A percentile compares a stretch with the other conserved stretches of the same genome.
Evolutionary conservation across 1,140 invertebrate species (phyloP).

Genomic region (Hormaphis cornu): DNA sequence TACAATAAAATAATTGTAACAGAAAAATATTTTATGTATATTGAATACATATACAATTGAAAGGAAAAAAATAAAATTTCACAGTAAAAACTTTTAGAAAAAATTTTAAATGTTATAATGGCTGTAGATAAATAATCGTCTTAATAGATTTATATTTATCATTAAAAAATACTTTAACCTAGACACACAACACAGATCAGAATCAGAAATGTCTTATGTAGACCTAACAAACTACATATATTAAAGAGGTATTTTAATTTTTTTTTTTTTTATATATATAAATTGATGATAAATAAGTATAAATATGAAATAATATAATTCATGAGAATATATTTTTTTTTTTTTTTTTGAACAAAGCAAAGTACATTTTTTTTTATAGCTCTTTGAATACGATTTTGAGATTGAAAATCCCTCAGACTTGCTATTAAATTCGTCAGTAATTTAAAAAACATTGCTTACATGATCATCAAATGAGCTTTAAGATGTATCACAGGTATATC

Average conservation of each 20-base stretch:
- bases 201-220: neutral
- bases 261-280: neutral
- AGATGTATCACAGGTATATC: constrained; percentile 29
- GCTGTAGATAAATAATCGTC: neutral
- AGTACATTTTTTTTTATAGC: neutral
- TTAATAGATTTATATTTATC: neutral
- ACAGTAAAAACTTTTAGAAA: no score
- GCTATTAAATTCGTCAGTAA: constrained; percentile 24
- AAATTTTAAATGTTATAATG: neutral
- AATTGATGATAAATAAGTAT: no score
- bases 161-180: neutral
- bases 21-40: neutral
- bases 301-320: constrained; percentile 2
- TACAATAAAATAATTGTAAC: constrained; percentile 1
- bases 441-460: constrained; percentile 29
- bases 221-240: neutral
- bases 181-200: neutral
- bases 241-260: neutral
- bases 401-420: constrained; percentile 30
- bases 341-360: no score
- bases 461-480: constrained; percentile 22
- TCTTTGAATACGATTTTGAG: constrained; percentile 17
- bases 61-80: no score
- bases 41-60: no score
- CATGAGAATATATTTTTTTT: neutral